These are phyloP conservation scores for Cephus pulcher DNA, from an alignment of 2,888 invertebrate genomes.

Conservation along the genomic window DNA sequence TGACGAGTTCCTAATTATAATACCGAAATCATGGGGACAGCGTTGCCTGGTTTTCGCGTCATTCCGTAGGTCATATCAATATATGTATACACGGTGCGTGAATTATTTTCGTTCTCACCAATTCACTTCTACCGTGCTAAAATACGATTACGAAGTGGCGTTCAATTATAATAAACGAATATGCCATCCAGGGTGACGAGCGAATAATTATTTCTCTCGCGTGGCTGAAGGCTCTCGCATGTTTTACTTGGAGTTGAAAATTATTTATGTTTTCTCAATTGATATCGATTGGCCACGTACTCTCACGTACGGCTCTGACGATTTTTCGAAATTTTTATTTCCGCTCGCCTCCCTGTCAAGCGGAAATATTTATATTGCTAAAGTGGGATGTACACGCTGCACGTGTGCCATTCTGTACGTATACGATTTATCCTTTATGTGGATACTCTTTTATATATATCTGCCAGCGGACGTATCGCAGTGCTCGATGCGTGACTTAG, in stretches of 20 bases:
- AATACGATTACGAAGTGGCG: not conserved
- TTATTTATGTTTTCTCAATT: not conserved
- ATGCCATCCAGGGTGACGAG: slow-evolving; percentile 13
- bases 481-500: not conserved
- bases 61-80: not conserved
- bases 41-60: not conserved
- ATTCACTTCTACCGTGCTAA: not conserved
- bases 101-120: not conserved
- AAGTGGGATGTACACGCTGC: not conserved
- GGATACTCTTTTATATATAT: not conserved
- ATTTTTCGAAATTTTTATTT: not conserved
- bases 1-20: not conserved
- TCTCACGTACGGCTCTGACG: not conserved
- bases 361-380: not conserved
- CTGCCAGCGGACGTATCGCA: not conserved
- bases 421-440: not conserved
- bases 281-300: not conserved
- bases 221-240: not conserved
- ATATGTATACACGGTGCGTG: not conserved
- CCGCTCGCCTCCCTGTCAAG: not conserved
- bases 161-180: slow-evolving; percentile 8
- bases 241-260: not conserved
- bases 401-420: too few relatives aligned
- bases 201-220: slow-evolving; percentile 2
- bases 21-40: not conserved